Conservation (phyloP, 2,113 vertebrate species). For the Daboia siamensis region DNA sequence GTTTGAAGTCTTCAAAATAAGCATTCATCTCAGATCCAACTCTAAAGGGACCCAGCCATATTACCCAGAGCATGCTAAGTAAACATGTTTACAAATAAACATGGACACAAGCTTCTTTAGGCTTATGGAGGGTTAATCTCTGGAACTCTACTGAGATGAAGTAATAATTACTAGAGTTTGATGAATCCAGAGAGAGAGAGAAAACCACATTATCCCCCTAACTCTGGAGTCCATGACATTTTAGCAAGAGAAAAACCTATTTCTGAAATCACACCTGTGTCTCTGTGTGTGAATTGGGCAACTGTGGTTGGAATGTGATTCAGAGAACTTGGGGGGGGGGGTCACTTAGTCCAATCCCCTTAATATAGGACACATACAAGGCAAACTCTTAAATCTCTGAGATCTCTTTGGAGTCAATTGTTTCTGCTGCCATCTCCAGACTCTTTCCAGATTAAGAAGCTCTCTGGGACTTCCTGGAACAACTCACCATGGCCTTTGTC, state of each 20-base stretch:
- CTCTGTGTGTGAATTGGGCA: background rate
- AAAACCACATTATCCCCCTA: background rate
- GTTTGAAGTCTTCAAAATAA: background rate
- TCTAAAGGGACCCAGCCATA: background rate
- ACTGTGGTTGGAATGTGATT: background rate
- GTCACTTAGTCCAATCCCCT: background rate
- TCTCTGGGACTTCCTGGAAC: background rate
- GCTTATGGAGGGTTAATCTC: too few species aligned
- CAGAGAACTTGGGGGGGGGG: background rate
- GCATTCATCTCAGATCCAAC: background rate
- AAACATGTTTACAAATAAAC: background rate
- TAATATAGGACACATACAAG: background rate
- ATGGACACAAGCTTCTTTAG: too few species aligned
- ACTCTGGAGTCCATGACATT: background rate
- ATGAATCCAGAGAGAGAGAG: background rate
- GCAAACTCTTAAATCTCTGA: background rate
- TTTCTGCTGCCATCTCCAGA: background rate
- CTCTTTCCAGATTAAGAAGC: background rate
- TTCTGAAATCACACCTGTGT: background rate
- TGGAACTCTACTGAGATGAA: background rate
- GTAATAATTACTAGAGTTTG: background rate
- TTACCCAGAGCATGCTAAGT: background rate
- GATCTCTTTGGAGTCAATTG: too few species aligned
- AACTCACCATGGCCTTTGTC: too few species aligned
- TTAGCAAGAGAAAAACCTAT: background rate